These are phyloP conservation scores for Crotalus viridis DNA, from an alignment of 2,113 vertebrate genomes.

Conservation along the genomic window DNA sequence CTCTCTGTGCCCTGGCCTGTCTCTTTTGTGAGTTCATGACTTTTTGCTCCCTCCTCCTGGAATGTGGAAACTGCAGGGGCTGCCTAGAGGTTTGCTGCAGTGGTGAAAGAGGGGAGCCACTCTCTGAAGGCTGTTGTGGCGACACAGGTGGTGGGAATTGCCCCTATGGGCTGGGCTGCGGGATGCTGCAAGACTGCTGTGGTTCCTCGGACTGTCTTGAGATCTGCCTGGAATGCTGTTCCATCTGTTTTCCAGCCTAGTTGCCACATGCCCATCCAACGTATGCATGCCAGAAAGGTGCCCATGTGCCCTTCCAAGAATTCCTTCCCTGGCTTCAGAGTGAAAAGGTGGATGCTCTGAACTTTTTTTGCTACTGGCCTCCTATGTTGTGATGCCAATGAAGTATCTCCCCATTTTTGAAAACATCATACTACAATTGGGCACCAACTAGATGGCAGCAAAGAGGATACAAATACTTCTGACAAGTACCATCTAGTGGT, in stretches of 20 bases:
- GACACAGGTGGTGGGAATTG: constrained; percentile 50
- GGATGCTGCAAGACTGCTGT: constrained; percentile 75
- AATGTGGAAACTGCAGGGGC: constrained; percentile 69
- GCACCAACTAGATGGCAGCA: background rate
- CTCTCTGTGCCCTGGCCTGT: constrained; percentile 77
- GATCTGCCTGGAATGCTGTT: constrained; percentile 79
- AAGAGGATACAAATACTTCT: background rate
- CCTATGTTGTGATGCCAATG: background rate
- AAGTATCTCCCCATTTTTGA: background rate
- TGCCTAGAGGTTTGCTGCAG: constrained; percentile 53
- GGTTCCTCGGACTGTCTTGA: constrained; percentile 77
- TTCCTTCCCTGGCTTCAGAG: background rate
- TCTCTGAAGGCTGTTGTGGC: constrained; percentile 51
- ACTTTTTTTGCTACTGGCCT: background rate
- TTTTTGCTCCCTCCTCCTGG: constrained; percentile 69
- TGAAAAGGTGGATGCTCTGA: too few species aligned
- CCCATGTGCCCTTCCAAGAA: background rate
- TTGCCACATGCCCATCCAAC: background rate
- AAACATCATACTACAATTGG: background rate
- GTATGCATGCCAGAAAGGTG: background rate
- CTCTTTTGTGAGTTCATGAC: constrained; percentile 76
- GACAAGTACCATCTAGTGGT: background rate
- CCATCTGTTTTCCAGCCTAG: constrained; percentile 77
- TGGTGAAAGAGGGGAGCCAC: constrained; percentile 20
- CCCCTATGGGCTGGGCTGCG: constrained; percentile 63